These are phyloP conservation scores for Calyptomena viridis DNA, from an alignment of 2,113 vertebrate species.

Conservation along the genomic window DNA sequence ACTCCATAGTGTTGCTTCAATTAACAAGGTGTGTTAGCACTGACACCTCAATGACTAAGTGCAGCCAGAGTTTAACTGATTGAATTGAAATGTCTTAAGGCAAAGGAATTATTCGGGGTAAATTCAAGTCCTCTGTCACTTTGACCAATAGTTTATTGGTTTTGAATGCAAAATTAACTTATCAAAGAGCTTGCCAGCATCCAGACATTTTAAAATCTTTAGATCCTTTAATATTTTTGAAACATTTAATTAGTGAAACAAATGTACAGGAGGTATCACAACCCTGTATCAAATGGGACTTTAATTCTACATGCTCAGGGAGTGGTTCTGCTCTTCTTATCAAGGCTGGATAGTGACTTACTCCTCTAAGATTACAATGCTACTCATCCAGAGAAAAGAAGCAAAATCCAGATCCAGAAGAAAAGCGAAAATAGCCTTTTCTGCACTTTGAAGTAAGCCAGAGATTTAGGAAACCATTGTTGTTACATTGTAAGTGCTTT, in stretches of 20 bases:
- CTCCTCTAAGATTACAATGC: background rate
- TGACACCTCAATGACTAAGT: slow-evolving; percentile 7
- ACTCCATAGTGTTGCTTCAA: slow-evolving; percentile 25
- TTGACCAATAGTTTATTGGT: slow-evolving; percentile 37
- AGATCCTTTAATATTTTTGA: background rate
- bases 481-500: background rate
- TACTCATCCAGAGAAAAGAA: background rate
- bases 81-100: slow-evolving; percentile 62
- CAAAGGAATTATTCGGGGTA: slow-evolving; percentile 59
- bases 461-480: background rate
- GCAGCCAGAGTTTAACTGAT: slow-evolving; percentile 59
- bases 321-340: background rate
- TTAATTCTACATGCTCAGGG: background rate
- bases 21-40: slow-evolving; percentile 13
- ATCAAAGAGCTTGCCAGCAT: background rate
- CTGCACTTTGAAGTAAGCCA: background rate
- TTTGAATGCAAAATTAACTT: slow-evolving; percentile 61
- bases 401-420: background rate
- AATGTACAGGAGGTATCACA: background rate
- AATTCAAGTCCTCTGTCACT: slow-evolving; percentile 26
- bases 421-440: background rate
- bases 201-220: background rate
- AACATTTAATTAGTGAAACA: background rate
- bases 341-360: background rate
- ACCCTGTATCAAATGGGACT: background rate